Conservation (phyloP, 2,113 vertebrate species). For the Taxidea taxus region DNA sequence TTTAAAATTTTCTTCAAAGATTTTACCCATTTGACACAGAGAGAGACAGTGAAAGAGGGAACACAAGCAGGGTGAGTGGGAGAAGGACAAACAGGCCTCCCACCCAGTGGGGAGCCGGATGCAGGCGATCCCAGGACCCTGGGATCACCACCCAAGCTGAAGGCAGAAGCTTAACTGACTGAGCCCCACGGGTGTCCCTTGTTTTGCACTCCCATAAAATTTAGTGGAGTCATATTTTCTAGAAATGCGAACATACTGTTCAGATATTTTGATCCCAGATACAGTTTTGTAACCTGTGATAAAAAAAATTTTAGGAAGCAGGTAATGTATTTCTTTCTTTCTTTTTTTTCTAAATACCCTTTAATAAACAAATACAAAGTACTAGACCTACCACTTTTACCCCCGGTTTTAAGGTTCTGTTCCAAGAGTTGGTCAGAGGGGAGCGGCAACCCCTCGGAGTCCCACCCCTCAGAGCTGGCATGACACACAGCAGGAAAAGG, state of each 20-base stretch:
- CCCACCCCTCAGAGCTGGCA: accelerated
- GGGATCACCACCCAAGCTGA: too few relatives aligned
- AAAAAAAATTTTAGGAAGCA: neutral
- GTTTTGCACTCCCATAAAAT: neutral
- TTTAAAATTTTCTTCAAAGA: too few relatives aligned
- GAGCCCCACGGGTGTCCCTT: neutral
- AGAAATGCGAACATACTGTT: neutral
- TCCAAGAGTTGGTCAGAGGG: accelerated
- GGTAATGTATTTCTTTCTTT: too few relatives aligned
- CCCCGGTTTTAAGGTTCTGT: neutral
- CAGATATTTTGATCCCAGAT: neutral
- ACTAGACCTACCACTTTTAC: neutral
- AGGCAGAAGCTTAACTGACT: too few relatives aligned
- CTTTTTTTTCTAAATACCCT: neutral
- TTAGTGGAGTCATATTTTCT: neutral
- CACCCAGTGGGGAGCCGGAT: too few relatives aligned
- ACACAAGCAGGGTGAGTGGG: too few relatives aligned
- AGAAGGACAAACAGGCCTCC: too few relatives aligned
- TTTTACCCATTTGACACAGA: too few relatives aligned
- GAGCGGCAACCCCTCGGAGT: accelerated
- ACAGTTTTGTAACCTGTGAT: neutral
- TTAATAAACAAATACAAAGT: neutral
- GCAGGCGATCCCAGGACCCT: too few relatives aligned
- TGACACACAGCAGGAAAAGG: neutral
- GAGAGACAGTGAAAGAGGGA: too few relatives aligned